Conservation (phyloP, 2,888 invertebrate genomes). For the Cylloceria caligata region DNA sequence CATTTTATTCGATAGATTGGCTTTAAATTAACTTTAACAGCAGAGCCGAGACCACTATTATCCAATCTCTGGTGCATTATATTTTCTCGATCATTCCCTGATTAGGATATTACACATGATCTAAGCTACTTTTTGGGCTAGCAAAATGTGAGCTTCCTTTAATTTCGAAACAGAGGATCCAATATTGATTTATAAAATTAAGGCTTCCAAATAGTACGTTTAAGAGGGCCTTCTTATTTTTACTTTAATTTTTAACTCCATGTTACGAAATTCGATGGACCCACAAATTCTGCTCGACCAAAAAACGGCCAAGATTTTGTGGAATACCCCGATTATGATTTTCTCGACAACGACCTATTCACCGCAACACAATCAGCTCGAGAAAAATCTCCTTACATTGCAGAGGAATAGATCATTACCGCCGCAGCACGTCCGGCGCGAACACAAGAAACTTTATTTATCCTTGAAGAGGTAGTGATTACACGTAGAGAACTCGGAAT, state of each 20-base stretch:
- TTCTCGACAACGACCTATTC: conserved; percentile 17
- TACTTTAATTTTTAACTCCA: too few species aligned
- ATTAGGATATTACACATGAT: too few species aligned
- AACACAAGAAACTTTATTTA: not conserved
- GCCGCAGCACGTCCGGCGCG: not conserved
- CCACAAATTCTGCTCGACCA: too few species aligned
- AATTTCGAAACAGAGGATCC: too few species aligned
- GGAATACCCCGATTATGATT: not conserved
- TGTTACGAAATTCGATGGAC: too few species aligned
- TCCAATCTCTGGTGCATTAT: not conserved
- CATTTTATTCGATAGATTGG: not conserved
- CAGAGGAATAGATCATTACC: conserved; percentile 27
- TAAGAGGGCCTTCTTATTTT: too few species aligned
- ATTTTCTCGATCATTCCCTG: conserved; percentile 8
- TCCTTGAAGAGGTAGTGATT: conserved; percentile 16
- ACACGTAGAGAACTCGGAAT: not conserved
- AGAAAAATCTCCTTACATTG: not conserved
- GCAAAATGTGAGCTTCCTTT: too few species aligned
- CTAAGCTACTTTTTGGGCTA: too few species aligned
- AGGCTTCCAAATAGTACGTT: too few species aligned
- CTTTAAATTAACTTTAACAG: not conserved
- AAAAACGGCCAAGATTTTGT: too few species aligned
- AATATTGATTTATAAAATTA: too few species aligned
- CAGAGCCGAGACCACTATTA: not conserved
- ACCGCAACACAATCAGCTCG: conserved; percentile 22